phyloP scores from a whole-genome alignment of 2,113 vertebrate species.

The Nycticryphes semicollaris region DNA sequence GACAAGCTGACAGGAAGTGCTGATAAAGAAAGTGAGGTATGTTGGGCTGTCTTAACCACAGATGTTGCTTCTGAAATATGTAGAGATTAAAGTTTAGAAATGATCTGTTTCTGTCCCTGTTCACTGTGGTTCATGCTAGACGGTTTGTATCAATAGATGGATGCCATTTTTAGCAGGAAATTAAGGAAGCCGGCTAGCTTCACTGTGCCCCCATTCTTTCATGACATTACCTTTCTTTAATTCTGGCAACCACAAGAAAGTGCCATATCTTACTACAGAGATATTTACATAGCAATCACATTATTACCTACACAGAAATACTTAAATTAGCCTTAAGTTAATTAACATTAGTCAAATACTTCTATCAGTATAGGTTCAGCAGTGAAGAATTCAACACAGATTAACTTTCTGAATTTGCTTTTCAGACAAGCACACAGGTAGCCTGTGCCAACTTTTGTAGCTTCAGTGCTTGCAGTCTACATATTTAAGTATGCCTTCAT shows the following conservation, averaged over 20 bases:
- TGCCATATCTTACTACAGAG: not conserved
- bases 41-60: not conserved
- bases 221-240: not conserved
- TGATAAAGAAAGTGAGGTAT: not conserved
- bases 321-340: not conserved
- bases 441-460: not conserved
- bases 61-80: not conserved
- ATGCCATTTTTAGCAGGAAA: not conserved
- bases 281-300: not conserved
- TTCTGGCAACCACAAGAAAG: not conserved
- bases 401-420: not conserved
- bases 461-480: not conserved
- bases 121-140: not conserved
- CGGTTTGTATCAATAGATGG: not conserved
- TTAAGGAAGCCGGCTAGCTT: not conserved
- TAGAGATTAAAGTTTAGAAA: not conserved
- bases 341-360: not conserved
- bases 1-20: not conserved
- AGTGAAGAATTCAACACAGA: not conserved
- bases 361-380: not conserved
- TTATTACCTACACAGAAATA: not conserved
- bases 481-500: not conserved
- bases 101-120: not conserved
- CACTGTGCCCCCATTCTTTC: not conserved
- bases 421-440: not conserved